These are phyloP conservation scores for Hydraecia micacea DNA, from an alignment of 2,888 invertebrate genomes.

Conservation along the genomic window DNA sequence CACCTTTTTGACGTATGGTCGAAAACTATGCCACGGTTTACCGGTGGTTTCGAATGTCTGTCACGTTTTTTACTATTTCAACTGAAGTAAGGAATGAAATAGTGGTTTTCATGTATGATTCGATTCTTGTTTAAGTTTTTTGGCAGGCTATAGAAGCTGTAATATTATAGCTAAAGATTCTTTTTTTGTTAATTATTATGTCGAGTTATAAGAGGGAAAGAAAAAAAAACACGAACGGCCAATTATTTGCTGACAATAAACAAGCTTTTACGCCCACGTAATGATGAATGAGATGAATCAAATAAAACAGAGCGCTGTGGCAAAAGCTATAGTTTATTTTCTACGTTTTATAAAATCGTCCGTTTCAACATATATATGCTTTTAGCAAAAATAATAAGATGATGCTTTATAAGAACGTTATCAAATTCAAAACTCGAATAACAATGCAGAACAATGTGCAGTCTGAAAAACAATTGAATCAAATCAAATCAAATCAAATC, in stretches of 20 bases:
- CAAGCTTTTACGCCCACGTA: conserved; percentile 1
- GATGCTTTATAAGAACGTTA: neutral
- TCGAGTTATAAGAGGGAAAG: neutral
- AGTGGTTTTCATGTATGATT: neutral
- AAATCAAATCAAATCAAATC: no score
- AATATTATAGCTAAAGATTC: neutral
- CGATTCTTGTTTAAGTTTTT: neutral
- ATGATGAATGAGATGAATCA: conserved; percentile 24
- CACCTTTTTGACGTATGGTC: neutral
- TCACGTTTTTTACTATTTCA: neutral
- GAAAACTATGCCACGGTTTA: conserved; percentile 2
- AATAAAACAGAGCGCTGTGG: conserved; percentile 4
- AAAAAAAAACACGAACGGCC: neutral
- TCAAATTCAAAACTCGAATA: neutral
- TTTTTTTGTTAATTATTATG: neutral
- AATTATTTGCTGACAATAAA: neutral
- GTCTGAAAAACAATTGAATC: conserved; percentile 27
- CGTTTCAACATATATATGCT: neutral
- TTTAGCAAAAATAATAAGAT: neutral
- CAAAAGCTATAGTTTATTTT: neutral
- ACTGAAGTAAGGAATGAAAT: neutral
- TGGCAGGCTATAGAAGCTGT: neutral
- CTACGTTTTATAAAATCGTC: neutral
- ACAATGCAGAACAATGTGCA: neutral
- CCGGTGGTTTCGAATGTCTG: neutral